Evolutionary conservation across 2,888 invertebrate species (phyloP).

Genomic region (Trissoscelio sp.): DNA sequence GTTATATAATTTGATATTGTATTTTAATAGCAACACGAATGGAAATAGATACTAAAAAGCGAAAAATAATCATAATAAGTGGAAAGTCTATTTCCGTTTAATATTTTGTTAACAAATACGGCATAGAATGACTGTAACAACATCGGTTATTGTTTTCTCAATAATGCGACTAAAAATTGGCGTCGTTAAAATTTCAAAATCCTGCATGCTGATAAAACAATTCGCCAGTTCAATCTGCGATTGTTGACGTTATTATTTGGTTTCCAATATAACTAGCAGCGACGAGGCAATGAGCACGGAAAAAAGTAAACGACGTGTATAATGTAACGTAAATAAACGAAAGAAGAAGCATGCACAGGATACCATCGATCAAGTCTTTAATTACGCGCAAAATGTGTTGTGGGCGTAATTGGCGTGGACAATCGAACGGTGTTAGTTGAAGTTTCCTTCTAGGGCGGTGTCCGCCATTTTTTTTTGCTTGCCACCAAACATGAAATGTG

Average conservation of each 20-base stretch:
- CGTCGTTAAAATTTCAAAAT: slow-evolving; percentile 38
- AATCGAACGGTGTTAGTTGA: slow-evolving; percentile 50
- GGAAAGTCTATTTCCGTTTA: too few relatives aligned
- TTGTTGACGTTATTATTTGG: slow-evolving; percentile 25
- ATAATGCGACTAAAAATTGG: slow-evolving; percentile 29
- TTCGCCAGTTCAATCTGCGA: slow-evolving; percentile 22
- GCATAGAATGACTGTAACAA: too few relatives aligned
- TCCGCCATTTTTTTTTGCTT: slow-evolving; percentile 15
- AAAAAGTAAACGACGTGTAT: slow-evolving; percentile 44
- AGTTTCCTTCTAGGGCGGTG: slow-evolving; percentile 51
- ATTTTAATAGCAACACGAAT: too few relatives aligned
- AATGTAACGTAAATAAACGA: slow-evolving; percentile 48
- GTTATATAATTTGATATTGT: too few relatives aligned
- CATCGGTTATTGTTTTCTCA: slow-evolving; percentile 16
- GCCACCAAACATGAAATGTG: not conserved
- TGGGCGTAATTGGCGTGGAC: slow-evolving; percentile 66
- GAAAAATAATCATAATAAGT: too few relatives aligned
- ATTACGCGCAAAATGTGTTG: slow-evolving; percentile 64
- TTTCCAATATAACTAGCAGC: slow-evolving; percentile 3
- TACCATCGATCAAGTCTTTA: slow-evolving; percentile 64
- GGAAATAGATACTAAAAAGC: too few relatives aligned
- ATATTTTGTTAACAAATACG: too few relatives aligned
- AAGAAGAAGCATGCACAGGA: slow-evolving; percentile 50
- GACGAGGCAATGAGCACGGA: slow-evolving; percentile 6
- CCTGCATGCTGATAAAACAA: slow-evolving; percentile 14